Evolutionary conservation across 2,888 invertebrate genomes (phyloP).

Genomic region (Adelognathus sp.): DNA sequence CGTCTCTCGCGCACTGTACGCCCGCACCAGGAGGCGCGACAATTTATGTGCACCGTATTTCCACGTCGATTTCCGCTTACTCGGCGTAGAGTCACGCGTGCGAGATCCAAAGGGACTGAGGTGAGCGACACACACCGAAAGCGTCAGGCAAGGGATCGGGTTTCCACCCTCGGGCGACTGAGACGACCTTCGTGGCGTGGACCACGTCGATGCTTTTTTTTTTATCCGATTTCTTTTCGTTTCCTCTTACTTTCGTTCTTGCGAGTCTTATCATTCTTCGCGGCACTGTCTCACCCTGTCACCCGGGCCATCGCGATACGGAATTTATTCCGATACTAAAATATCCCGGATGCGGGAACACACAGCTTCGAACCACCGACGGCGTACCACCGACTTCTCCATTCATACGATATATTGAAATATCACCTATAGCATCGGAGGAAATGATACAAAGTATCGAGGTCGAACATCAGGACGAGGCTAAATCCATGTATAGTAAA

Average conservation of each 20-base stretch:
- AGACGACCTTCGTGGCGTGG: slow-evolving; percentile 15
- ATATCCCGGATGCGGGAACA: slow-evolving; percentile 45
- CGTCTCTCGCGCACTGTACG: not conserved
- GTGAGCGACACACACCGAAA: not conserved
- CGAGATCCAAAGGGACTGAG: slow-evolving; percentile 6
- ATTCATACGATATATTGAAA: no score
- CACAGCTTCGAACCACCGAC: not conserved
- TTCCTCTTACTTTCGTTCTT: not conserved
- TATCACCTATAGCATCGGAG: no score
- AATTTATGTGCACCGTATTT: slow-evolving; percentile 56
- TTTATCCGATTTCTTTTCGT: slow-evolving; percentile 1
- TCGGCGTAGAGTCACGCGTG: slow-evolving; percentile 55
- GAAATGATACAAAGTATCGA: no score
- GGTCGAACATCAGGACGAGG: no score
- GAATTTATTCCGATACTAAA: slow-evolving; percentile 62
- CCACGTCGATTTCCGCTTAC: slow-evolving; percentile 55
- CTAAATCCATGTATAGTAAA: no score
- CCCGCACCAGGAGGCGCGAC: slow-evolving; percentile 36
- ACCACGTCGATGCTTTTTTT: slow-evolving; percentile 38
- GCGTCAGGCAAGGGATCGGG: slow-evolving; percentile 28
- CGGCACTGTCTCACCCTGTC: not conserved
- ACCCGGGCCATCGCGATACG: slow-evolving; percentile 47
- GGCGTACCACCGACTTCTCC: not conserved
- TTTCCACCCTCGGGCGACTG: slow-evolving; percentile 44
- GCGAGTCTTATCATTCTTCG: slow-evolving; percentile 1